Base-by-base conservation (phyloP, 1,140 invertebrate genomes). In the Apocrypta bakeri region DNA sequence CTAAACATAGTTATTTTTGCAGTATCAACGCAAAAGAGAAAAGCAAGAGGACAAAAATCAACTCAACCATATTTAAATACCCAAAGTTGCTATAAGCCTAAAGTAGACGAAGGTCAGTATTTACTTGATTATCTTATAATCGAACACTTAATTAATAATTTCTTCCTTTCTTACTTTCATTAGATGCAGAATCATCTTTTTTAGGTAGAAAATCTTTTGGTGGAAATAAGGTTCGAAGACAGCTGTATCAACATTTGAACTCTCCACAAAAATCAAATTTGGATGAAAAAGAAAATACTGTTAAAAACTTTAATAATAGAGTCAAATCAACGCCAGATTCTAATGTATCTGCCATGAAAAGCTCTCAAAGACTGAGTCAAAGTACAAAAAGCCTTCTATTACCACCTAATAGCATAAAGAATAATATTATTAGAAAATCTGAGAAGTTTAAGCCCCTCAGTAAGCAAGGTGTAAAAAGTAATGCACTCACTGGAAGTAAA, bases 341-440 rank as follows among this genome's bases (percentile, higher is more conserved):
- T 48, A 61, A 79, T 74, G 71, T 66, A 75, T 1, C n/a, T 21
- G 3, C 0, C 4, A 8, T n/a, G 14, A 66, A 77, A 74, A 69
- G 14, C 29, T 27, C 25, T 56, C 21, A 6, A 21, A 66, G 6
- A 8, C 24, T 74, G 27, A 79, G 69, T 27, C 74, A 79, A 42
- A 63, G n/a, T 2, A 85, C 75, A 61, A 84, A 66, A 79, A 89
- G 87, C 73, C 82, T 78, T 21, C 48, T 89, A 29, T 4, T 88
- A 31, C 85, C 83, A 48, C 87, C 86, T 27, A 88, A 89, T 78
- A 81, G 72, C 24, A 88, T 88, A 81, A 86, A 78, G 81, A 69
- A 88, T n/a, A 84, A 37, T 64, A 33, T 87, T 24, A 72, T 86
- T 21, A 84, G 79, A 63, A 82, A 77, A 29, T 79, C 83, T 17